These are phyloP conservation scores for Drosophila ustulata DNA, from an alignment of 2,888 invertebrate species.

Conservation along the genomic window DNA sequence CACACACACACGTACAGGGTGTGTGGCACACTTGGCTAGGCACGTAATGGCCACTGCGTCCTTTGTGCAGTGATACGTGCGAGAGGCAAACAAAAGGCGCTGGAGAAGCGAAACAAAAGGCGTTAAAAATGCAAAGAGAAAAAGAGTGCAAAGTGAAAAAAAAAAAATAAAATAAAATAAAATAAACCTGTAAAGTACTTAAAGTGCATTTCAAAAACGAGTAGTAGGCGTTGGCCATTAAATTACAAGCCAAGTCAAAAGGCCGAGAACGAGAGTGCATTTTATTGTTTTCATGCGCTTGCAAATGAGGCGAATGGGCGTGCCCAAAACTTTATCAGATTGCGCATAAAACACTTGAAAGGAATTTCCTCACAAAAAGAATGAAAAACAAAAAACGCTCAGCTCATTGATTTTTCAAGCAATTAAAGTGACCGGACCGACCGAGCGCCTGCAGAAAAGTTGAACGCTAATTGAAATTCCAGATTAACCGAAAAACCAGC, in stretches of 20 bases:
- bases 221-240: slow-evolving; percentile 37
- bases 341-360: slow-evolving; percentile 57
- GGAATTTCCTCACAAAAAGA: slow-evolving; percentile 39
- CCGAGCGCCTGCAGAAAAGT: no score
- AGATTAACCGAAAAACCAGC: slow-evolving; percentile 31
- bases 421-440: slow-evolving; percentile 53
- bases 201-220: slow-evolving; percentile 27
- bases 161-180: slow-evolving; percentile 16
- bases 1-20: slow-evolving; percentile 6
- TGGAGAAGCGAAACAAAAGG: slow-evolving; percentile 65
- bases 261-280: slow-evolving; percentile 8
- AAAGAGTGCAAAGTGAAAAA: slow-evolving; percentile 16
- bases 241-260: slow-evolving; percentile 35
- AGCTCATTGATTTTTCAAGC: slow-evolving; percentile 51
- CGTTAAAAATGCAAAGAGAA: slow-evolving; percentile 50
- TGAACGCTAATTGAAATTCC: slow-evolving; percentile 71
- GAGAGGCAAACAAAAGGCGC: slow-evolving; percentile 58
- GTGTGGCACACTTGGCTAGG: slow-evolving; percentile 64
- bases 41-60: slow-evolving; percentile 73
- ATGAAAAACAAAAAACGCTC: slow-evolving; percentile 13
- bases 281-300: slow-evolving; percentile 49
- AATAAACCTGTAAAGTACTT: slow-evolving; percentile 48
- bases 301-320: slow-evolving; percentile 30
- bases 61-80: slow-evolving; percentile 79
- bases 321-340: slow-evolving; percentile 61